Evolutionary conservation across 1,140 invertebrate species (phyloP), one percentile per base, ranked within the genome.

Genomic region (Chlorops oryzae): DNA sequence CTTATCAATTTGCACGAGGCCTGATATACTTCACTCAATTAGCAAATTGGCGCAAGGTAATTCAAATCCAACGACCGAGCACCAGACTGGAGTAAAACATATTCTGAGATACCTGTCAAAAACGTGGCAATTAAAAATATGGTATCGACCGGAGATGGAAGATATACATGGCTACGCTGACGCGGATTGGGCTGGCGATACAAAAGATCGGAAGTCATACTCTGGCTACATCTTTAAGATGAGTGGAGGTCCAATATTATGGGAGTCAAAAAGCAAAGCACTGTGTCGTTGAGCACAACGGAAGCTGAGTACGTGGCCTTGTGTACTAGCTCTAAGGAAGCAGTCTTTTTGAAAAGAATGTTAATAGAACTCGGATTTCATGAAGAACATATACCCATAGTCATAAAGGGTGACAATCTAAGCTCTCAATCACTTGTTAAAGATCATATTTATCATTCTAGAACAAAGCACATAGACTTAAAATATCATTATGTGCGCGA

Each of bases 391-490:
- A n/a, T n/a, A n/a, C 41, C 41, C 18, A 50, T 44, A 3, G 20
- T 40, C 17, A 15, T 55, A 3, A 40, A 24, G 12, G 32, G 43
- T 13, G 54, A 59, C 39, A 59, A 54, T 35, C 20, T 40, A 17
- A 48, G 57, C 13, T 51, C 57, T 9, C 34, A 49, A 38, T 22
- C 34, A 13, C 20, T 54, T 6, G 42, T 38, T 5, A 39, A 40
- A 13, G 75, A 75, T 58, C 63, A 62, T 7, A 59, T 72, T 21
- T 61, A 55, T 35, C 62, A 72, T 42, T 43, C 52, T 21, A 53
- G 65, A 27, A 67, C 64, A 0, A 75, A 76, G 46, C 74, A 75
- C 47, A 75, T 76, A 20, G 67, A 74, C 48, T 57, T 73, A 7
- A 51, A 56, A 7, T 57, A 70, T 47, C 65, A 73, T 58, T 72